Conservation (phyloP, 2,888 invertebrate species). For the Xestobium rufovillosum region DNA sequence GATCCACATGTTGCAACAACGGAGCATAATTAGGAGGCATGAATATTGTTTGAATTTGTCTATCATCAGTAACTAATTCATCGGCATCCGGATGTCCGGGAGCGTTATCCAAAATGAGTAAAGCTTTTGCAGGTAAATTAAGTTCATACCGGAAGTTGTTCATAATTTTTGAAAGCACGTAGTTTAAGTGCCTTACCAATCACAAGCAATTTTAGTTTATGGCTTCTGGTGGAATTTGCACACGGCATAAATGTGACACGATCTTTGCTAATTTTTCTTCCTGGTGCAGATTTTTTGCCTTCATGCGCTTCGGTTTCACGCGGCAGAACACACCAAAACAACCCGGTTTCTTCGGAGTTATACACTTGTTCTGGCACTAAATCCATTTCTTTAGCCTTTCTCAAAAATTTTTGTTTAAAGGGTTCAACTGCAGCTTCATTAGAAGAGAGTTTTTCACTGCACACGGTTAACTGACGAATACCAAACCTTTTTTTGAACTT, state of each 20-base stretch:
- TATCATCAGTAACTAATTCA: too few relatives aligned
- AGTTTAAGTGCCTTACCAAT: slow-evolving; percentile 16
- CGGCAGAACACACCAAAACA: slow-evolving; percentile 14
- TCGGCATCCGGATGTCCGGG: too few relatives aligned
- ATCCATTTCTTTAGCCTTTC: slow-evolving; percentile 15
- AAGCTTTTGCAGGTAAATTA: too few relatives aligned
- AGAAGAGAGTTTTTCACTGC: slow-evolving; percentile 29
- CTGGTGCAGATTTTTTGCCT: slow-evolving; percentile 13
- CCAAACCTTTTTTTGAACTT: slow-evolving; percentile 33
- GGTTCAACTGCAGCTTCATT: slow-evolving; percentile 20
- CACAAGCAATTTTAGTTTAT: slow-evolving; percentile 15
- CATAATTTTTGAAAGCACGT: slow-evolving; percentile 8
- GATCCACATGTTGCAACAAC: slow-evolving; percentile 5
- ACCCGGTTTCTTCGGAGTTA: slow-evolving; percentile 14
- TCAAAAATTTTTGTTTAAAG: slow-evolving; percentile 28
- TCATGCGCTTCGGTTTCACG: slow-evolving; percentile 12
- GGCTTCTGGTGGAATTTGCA: slow-evolving; percentile 12
- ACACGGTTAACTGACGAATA: slow-evolving; percentile 25
- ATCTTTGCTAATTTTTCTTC: slow-evolving; percentile 11
- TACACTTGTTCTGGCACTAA: slow-evolving; percentile 14
- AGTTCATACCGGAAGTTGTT: slow-evolving; percentile 7
- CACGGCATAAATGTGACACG: slow-evolving; percentile 4
- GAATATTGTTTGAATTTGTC: slow-evolving; percentile 3
- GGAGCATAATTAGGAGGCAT: slow-evolving; percentile 5
- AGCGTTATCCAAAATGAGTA: too few relatives aligned